Base-by-base conservation (phyloP, 2,888 invertebrate genomes). In the Coenonympha arcania region DNA sequence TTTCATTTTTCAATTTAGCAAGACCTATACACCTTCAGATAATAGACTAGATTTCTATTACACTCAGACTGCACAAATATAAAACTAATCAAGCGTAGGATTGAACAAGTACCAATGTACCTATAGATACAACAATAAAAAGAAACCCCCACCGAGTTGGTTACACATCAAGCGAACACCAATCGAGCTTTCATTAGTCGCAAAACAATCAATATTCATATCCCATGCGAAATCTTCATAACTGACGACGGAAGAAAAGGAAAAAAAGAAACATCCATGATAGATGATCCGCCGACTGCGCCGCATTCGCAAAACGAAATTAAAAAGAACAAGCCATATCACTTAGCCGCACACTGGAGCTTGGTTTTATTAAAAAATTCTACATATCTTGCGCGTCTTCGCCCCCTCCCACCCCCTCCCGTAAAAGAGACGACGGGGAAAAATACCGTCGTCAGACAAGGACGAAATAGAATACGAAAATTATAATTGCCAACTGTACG, bases 281-380 rank as follows among this genome's bases (percentile, higher is more conserved):
- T 83, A 81, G 82, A 85, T 82, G 82, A 81, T 84, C 73, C 71
- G 58, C 66, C 68, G 61, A 71, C 70, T 68, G 66, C 71, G 69
- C 68, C 69, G 73, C 79, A 75, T 73, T 76, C 79, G 69, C 75
- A 79, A 62, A 69, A 84, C 83, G 77, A 84, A 86, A 86, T 85
- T 85, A 85, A 86, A 85, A 86, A 83, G 84, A 85, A 84, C 84
- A 84, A 81, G 84, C 73, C 84, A 84, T 84, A 86, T 85, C 85
- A 86, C 84, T 85, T 85, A 85, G 83, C 77, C 55, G 83, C 83
- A 84, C 85, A 84, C 84, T 79, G 79, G 74, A 72, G 77, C 82
- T 79, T 73, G 79, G 76, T 76, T 84, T 84, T 83, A 80, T 81
- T 82, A 79, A 84, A 84, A 84, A 84, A 79, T 78, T 80, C 85